phyloP scores from a whole-genome alignment of 2,888 invertebrate genomes.

The Nephrotoma flavescens region DNA sequence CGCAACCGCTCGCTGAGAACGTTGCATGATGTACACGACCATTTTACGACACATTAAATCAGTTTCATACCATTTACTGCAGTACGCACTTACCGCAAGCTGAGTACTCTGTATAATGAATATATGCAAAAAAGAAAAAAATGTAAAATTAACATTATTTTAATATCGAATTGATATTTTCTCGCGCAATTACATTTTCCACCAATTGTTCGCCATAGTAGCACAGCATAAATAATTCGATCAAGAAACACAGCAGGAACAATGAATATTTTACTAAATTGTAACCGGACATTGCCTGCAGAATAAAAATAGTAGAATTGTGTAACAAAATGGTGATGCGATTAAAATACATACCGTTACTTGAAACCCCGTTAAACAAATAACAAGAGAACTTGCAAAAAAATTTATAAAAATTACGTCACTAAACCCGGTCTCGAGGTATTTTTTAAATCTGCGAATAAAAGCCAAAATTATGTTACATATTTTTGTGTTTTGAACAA shows the following conservation, averaged over 20 bases:
- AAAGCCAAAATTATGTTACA: background rate
- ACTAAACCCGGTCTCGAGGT: background rate
- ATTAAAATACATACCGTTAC: background rate
- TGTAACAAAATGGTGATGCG: background rate
- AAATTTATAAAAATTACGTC: conserved; percentile 1
- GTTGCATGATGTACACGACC: background rate
- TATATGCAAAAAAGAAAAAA: background rate
- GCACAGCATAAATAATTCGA: background rate
- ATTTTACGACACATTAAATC: background rate
- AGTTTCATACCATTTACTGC: background rate
- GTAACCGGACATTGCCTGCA: background rate
- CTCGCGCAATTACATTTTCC: background rate
- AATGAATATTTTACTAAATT: background rate
- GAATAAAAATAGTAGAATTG: background rate
- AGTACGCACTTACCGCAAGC: background rate
- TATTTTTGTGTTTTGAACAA: background rate
- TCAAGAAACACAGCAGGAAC: background rate
- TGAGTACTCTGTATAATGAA: background rate
- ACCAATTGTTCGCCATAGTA: background rate
- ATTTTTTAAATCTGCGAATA: background rate
- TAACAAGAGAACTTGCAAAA: background rate
- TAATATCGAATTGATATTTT: background rate
- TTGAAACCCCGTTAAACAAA: background rate
- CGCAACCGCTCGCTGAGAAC: background rate
- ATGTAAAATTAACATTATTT: background rate